Conservation (phyloP, 2,113 vertebrate species). For the Lophius piscatorius region DNA sequence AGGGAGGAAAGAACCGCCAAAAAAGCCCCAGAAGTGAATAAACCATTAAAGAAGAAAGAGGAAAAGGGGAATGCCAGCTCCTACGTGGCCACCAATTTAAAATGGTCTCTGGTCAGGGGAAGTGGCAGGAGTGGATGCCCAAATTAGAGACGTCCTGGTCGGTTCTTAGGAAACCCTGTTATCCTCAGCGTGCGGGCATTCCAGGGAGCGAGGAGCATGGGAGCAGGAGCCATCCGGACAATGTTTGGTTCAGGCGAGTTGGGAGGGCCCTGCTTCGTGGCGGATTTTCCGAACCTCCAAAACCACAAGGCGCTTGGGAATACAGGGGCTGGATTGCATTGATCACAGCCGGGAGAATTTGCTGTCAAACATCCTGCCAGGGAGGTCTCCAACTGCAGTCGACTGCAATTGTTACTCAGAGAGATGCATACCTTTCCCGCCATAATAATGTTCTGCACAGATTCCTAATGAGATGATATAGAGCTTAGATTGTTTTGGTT, state of each 20-base stretch:
- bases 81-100: slow-evolving; percentile 68
- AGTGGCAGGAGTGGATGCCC: slow-evolving; percentile 73
- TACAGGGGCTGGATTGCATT: slow-evolving; percentile 49
- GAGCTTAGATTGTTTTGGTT: slow-evolving; percentile 26
- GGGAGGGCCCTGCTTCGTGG: slow-evolving; percentile 69
- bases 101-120: slow-evolving; percentile 78
- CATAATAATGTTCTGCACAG: slow-evolving; percentile 12
- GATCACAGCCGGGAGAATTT: slow-evolving; percentile 56
- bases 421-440: slow-evolving; percentile 26
- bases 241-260: slow-evolving; percentile 66
- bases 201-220: slow-evolving; percentile 51
- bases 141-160: slow-evolving; percentile 76
- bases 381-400: slow-evolving; percentile 48
- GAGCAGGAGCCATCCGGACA: slow-evolving; percentile 65
- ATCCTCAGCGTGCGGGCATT: slow-evolving; percentile 68
- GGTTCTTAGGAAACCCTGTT: slow-evolving; percentile 71
- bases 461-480: slow-evolving; percentile 20
- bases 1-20: slow-evolving; percentile 33
- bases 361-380: slow-evolving; percentile 63
- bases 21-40: slow-evolving; percentile 51
- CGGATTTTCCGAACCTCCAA: slow-evolving; percentile 70
- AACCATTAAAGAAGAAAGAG: slow-evolving; percentile 50
- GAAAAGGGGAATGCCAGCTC: slow-evolving; percentile 72
- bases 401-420: slow-evolving; percentile 14
- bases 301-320: slow-evolving; percentile 64